These are phyloP conservation scores for Pandemis heparana DNA, from an alignment of 2,888 invertebrate genomes.

Conservation along the genomic window DNA sequence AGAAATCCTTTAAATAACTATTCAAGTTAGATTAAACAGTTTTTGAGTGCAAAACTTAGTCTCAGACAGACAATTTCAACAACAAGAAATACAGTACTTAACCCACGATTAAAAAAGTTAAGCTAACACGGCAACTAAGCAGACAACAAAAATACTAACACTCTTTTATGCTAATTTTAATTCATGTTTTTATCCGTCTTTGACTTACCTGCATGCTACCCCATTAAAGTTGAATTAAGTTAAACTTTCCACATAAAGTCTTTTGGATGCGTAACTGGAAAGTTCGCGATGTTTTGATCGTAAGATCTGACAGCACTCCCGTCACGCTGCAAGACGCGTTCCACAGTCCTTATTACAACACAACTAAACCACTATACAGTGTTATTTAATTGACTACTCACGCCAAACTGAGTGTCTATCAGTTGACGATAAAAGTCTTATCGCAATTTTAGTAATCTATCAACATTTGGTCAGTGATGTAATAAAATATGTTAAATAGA, in stretches of 20 bases:
- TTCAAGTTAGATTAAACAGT: no score
- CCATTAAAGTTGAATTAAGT: neutral
- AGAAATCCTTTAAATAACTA: no score
- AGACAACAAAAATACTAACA: no score
- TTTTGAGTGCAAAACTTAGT: no score
- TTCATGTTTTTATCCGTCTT: neutral
- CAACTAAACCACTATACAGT: slow-evolving; percentile 10
- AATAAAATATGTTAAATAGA: neutral
- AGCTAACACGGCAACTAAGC: no score
- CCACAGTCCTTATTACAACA: slow-evolving; percentile 20
- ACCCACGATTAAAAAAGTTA: no score
- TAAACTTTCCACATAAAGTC: neutral
- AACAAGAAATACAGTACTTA: no score
- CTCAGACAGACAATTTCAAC: no score
- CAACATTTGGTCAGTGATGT: neutral
- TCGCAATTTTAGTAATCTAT: slow-evolving; percentile 27
- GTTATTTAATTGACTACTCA: slow-evolving; percentile 24
- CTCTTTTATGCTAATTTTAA: no score
- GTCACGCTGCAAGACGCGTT: neutral
- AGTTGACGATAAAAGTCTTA: slow-evolving; percentile 21
- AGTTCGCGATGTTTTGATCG: neutral
- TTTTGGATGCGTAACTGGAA: neutral
- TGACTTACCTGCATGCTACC: neutral
- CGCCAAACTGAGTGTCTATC: slow-evolving; percentile 21
- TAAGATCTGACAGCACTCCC: neutral